phyloP scores from a whole-genome alignment of 2,888 invertebrate species.

The Hybos culiciformis region DNA sequence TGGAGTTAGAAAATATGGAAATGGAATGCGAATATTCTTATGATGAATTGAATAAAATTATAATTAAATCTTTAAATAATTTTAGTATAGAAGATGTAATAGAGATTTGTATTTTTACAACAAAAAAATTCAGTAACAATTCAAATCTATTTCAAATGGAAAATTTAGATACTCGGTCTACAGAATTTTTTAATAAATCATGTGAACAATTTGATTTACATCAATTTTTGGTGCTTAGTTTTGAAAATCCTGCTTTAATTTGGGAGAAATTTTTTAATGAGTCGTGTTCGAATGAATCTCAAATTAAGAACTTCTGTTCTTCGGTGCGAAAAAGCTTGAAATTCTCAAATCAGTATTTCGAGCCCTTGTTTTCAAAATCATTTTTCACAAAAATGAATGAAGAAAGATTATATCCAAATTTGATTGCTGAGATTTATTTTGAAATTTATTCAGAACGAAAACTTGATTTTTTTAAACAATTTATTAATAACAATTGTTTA shows the following conservation, averaged over 20 bases:
- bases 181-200: conserved; percentile 24
- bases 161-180: conserved; percentile 16
- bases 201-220: conserved; percentile 17
- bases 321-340: conserved; percentile 17
- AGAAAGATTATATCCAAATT: conserved; percentile 17
- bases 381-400: conserved; percentile 1
- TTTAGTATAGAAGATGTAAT: conserved; percentile 18
- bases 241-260: conserved; percentile 21
- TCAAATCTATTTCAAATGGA: conserved; percentile 14
- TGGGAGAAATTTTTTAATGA: conserved; percentile 22
- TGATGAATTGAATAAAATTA: conserved; percentile 15
- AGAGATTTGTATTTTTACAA: conserved; percentile 17
- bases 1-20: neutral
- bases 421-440: conserved; percentile 21
- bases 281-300: conserved; percentile 19
- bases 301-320: conserved; percentile 18
- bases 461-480: conserved; percentile 21
- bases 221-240: conserved; percentile 20
- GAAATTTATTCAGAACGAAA: conserved; percentile 18
- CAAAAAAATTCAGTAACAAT: conserved; percentile 17
- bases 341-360: conserved; percentile 19
- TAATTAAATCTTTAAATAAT: conserved; percentile 18
- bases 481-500: conserved; percentile 21
- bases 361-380: conserved; percentile 14
- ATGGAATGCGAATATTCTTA: conserved; percentile 13